Conservation (phyloP, 1,140 invertebrate genomes). For the Temnothorax nylanderi region DNA sequence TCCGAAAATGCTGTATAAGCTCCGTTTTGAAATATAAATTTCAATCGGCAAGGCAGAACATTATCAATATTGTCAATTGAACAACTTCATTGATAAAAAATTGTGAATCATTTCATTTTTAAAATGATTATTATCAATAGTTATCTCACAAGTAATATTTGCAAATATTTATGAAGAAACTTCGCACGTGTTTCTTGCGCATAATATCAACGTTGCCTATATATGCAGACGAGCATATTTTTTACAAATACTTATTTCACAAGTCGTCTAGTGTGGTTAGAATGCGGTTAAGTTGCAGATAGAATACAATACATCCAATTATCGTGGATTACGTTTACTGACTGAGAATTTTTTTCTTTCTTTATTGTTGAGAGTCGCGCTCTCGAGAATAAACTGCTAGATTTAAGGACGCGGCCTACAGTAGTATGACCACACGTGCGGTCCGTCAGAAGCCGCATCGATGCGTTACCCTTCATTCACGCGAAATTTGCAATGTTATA, state of each 20-base stretch:
- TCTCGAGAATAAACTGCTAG: neutral
- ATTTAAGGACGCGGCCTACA: neutral
- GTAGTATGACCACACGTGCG: slow-evolving; percentile 16
- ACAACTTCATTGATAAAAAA: neutral
- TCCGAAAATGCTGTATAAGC: neutral
- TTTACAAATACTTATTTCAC: neutral
- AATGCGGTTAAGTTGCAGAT: neutral
- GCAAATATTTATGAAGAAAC: neutral
- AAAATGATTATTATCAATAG: neutral
- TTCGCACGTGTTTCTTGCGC: neutral
- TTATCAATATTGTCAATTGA: neutral
- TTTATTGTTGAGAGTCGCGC: neutral
- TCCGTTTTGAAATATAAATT: neutral
- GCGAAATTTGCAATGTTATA: neutral
- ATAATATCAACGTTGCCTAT: neutral
- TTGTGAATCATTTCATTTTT: neutral
- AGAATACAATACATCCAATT: neutral
- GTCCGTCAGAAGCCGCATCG: neutral
- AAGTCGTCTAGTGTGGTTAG: neutral
- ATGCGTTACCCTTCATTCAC: neutral
- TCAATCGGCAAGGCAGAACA: neutral
- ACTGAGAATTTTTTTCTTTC: neutral
- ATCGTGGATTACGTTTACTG: neutral
- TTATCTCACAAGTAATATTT: neutral
- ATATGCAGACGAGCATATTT: neutral